phyloP scores from a whole-genome alignment of 2,888 invertebrate genomes.

The Stegophylla sp. region DNA sequence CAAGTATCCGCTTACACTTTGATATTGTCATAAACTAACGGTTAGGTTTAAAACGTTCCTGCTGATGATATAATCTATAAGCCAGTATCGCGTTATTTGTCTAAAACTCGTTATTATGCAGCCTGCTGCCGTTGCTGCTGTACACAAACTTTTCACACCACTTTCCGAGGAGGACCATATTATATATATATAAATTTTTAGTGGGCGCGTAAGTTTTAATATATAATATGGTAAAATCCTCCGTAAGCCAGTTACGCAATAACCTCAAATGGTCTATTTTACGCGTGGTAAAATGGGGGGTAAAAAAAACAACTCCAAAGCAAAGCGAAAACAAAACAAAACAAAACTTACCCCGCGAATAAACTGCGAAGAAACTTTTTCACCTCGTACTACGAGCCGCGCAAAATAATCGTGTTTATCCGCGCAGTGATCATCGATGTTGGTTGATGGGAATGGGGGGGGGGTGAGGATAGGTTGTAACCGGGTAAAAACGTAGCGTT shows the following conservation, averaged over 20 bases:
- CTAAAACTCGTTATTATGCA: neutral
- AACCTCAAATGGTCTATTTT: conserved; percentile 45
- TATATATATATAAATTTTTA: conserved; percentile 42
- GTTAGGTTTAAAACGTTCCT: too few relatives aligned
- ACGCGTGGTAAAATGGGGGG: neutral
- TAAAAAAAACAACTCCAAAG: too few relatives aligned
- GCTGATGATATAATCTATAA: too few relatives aligned
- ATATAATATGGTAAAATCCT: conserved; percentile 48
- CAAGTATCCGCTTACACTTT: too few relatives aligned
- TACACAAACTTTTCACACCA: conserved; percentile 27
- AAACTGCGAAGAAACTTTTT: conserved; percentile 38
- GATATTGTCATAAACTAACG: too few relatives aligned
- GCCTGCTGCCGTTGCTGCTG: neutral
- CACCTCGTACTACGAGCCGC: neutral
- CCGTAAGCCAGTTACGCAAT: conserved; percentile 33
- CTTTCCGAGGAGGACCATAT: conserved; percentile 7
- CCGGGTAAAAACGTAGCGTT: conserved; percentile 12
- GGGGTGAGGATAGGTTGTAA: too few relatives aligned
- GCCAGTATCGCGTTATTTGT: too few relatives aligned
- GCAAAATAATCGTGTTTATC: neutral
- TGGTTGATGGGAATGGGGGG: too few relatives aligned
- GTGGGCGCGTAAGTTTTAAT: conserved; percentile 38
- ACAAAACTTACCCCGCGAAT: conserved; percentile 35
- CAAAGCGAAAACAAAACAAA: conserved; percentile 4
- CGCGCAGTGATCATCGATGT: neutral